Percentiles rank a stretch among this genome's conserved stretches.
These are phyloP conservation scores for Halictus ligatus DNA, from an alignment of 2,888 invertebrate genomes.

Conservation along the genomic window DNA sequence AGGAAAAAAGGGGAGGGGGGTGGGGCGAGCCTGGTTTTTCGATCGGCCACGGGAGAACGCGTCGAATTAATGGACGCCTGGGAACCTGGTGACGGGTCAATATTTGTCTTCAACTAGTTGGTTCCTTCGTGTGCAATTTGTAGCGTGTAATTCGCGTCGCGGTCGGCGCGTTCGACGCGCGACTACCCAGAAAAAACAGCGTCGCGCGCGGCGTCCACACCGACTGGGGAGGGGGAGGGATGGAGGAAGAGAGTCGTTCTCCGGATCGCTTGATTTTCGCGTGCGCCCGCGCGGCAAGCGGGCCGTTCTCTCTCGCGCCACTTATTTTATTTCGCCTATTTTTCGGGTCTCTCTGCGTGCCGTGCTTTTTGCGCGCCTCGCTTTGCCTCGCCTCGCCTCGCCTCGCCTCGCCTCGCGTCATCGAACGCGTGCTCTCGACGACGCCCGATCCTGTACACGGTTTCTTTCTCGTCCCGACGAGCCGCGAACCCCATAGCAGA, in stretches of 20 bases:
- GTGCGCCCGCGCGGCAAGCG: neutral
- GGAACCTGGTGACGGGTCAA: constrained; percentile 37
- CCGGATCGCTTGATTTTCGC: neutral
- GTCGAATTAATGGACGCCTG: constrained; percentile 5
- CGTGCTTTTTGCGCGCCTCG: neutral
- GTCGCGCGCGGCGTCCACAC: neutral
- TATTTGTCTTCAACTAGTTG: constrained; percentile 50
- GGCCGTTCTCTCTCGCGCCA: neutral
- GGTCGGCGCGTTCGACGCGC: constrained; percentile 37
- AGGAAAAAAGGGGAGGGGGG: neutral
- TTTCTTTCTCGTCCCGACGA: neutral
- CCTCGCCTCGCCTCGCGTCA: neutral
- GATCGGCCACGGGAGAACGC: neutral
- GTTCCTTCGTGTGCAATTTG: constrained; percentile 47
- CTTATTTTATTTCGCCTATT: neutral
- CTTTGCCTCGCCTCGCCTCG: neutral
- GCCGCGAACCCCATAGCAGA: neutral
- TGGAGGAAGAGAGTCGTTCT: neutral
- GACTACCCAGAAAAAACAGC: constrained; percentile 12
- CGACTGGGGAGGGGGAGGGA: neutral
- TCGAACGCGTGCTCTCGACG: neutral
- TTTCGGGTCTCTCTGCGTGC: neutral
- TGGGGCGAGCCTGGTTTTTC: neutral
- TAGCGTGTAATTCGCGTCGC: constrained; percentile 34
- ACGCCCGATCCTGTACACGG: neutral